Evolutionary conservation across 2,888 invertebrate species (phyloP), one percentile per base, ranked within the genome.

Genomic region (Xanthia icteritia): DNA sequence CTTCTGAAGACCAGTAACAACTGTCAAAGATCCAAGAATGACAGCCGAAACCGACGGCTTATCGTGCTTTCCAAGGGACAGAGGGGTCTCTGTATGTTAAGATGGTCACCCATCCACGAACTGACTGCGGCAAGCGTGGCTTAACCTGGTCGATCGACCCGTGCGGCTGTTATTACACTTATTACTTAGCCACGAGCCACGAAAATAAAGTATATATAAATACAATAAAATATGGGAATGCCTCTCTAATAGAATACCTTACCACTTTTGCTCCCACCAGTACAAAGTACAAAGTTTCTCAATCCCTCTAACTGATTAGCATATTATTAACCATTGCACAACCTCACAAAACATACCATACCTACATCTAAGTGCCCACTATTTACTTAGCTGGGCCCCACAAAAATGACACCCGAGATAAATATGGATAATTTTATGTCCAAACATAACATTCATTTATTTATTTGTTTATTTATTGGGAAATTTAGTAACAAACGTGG

Each of bases 261-360:
- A 36, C 6, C n/a, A 56, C 56, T 56, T 68, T 39, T 68, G n/a
- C 1, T 39, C 13, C 4, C 36, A 56, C n/a, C 68, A 4, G 56
- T 68, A 68, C 68, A 39, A 13, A 4, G 39, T 39, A 54, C 58
- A 66, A 51, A 63, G 84, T 91, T 91, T 87, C 89, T 74, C 87
- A 90, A 91, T 84, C 77, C 77, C 6, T n/a, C 17, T 76, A 81
- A 79, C 86, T 88, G 87, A 91, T 92, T 91, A 91, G 86, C 91
- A 92, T 92, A 90, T 88, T 90, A 92, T 88, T 87, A 87, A 84
- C 83, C 81, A 89, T 92, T 92, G 89, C 90, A 56, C 61, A 89
- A 89, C 90, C 88, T 86, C 80, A 79, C 81, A 79, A 82, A 84
- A 85, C 87, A 64, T 68, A 54, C 85, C 87, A 79, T 79, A 85